Conservation (phyloP, 2,113 vertebrate genomes). For the Channa argus region DNA sequence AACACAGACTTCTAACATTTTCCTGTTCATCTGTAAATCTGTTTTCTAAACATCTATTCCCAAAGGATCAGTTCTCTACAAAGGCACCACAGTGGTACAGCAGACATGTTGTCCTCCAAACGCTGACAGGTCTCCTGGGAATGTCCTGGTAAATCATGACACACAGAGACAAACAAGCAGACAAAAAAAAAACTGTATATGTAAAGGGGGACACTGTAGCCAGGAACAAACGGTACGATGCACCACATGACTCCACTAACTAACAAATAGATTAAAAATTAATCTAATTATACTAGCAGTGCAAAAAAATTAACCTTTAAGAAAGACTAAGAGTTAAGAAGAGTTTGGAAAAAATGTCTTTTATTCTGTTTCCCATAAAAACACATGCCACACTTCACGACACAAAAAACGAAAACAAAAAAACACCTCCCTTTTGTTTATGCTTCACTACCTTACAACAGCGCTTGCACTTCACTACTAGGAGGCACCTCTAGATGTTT, state of each 20-base stretch:
- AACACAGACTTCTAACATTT: slow-evolving; percentile 27
- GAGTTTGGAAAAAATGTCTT: slow-evolving; percentile 19
- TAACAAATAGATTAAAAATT: slow-evolving; percentile 33
- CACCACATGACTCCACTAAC: not conserved
- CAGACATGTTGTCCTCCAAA: slow-evolving; percentile 70
- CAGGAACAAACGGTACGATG: slow-evolving; percentile 20
- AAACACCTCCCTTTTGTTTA: slow-evolving; percentile 7
- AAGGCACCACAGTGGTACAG: slow-evolving; percentile 55
- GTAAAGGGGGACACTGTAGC: slow-evolving; percentile 18
- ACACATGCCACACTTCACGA: not conserved
- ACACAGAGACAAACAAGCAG: slow-evolving; percentile 45
- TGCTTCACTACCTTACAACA: slow-evolving; percentile 30
- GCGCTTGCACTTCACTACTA: slow-evolving; percentile 20
- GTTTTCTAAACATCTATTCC: slow-evolving; percentile 61
- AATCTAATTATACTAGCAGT: slow-evolving; percentile 46
- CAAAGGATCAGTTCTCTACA: slow-evolving; percentile 51
- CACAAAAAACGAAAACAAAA: slow-evolving; percentile 20
- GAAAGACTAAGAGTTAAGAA: not conserved
- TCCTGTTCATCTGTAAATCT: slow-evolving; percentile 62
- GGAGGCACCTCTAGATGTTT: slow-evolving; percentile 62
- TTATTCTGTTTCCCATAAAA: not conserved
- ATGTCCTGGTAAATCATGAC: slow-evolving; percentile 52
- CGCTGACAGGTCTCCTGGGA: slow-evolving; percentile 65
- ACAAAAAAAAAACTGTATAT: slow-evolving; percentile 33
- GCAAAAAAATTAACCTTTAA: slow-evolving; percentile 13